phyloP scores from a whole-genome alignment of 2,888 invertebrate species.

The Mythimna pallens region DNA sequence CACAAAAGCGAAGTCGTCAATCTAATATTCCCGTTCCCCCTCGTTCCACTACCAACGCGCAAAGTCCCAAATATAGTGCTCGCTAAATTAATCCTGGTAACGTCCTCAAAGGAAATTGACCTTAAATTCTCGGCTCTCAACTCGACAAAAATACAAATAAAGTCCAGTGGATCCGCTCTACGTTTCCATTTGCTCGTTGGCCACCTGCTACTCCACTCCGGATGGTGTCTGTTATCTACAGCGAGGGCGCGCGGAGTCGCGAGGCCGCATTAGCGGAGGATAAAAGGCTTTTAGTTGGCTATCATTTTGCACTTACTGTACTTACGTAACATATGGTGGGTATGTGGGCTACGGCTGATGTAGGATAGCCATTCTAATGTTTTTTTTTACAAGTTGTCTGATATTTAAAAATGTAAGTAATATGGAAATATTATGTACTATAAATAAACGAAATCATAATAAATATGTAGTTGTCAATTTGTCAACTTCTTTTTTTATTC shows the following conservation, averaged over 20 bases:
- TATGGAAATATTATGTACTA: no score
- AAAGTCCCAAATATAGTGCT: conserved; percentile 57
- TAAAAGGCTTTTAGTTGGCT: neutral
- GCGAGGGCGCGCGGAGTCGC: neutral
- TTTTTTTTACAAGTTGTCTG: no score
- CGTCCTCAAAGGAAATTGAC: conserved; percentile 29
- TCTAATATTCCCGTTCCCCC: conserved; percentile 54
- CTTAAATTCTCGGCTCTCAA: conserved; percentile 6
- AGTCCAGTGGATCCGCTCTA: neutral
- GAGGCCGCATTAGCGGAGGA: neutral
- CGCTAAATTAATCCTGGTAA: conserved; percentile 59
- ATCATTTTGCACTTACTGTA: neutral
- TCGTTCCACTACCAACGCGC: neutral
- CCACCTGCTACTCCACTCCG: neutral
- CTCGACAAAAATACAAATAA: conserved; percentile 10
- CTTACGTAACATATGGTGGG: neutral
- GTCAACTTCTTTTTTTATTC: no score
- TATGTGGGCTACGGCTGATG: neutral
- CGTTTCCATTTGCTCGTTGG: neutral
- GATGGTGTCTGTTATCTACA: neutral
- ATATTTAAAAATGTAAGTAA: no score
- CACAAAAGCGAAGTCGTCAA: conserved; percentile 26
- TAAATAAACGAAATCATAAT: no score
- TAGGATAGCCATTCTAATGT: neutral
- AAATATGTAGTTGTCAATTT: no score